Evolutionary conservation across 2,113 vertebrate species (phyloP).

Genomic region (Paedocypris sp.): DNA sequence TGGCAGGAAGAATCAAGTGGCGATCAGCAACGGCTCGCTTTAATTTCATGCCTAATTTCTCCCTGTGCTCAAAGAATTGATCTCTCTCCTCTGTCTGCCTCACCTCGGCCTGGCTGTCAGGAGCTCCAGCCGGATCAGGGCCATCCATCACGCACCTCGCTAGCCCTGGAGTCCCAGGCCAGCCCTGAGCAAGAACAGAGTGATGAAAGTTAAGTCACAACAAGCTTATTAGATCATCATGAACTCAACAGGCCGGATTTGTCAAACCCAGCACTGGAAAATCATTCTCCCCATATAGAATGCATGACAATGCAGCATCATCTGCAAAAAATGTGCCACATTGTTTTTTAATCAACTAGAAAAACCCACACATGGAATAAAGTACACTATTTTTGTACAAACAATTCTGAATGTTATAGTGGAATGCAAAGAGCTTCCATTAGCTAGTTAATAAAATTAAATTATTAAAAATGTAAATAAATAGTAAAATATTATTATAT

Average conservation of each 20-base stretch:
- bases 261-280: conserved; percentile 30
- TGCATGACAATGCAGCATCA: conserved; percentile 8
- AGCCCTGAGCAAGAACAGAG: conserved; percentile 21
- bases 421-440: no score
- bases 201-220: conserved; percentile 28
- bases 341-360: no score
- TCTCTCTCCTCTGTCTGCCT: conserved; percentile 36
- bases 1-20: conserved; percentile 33
- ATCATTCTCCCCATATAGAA: conserved; percentile 24
- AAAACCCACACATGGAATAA: no score
- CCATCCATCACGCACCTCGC: conserved; percentile 37
- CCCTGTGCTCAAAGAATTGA: conserved; percentile 40
- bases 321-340: conserved; percentile 20
- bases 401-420: no score
- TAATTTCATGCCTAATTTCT: conserved; percentile 48
- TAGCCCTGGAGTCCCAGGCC: conserved; percentile 30
- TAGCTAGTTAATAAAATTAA: no score
- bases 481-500: no score
- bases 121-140: conserved; percentile 27
- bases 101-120: conserved; percentile 32
- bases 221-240: conserved; percentile 41
- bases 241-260: conserved; percentile 37
- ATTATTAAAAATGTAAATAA: no score
- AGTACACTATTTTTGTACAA: no score
- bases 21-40: conserved; percentile 40